Evolutionary conservation across 1,140 invertebrate species (phyloP).

Genomic region (Ladona fulva): DNA sequence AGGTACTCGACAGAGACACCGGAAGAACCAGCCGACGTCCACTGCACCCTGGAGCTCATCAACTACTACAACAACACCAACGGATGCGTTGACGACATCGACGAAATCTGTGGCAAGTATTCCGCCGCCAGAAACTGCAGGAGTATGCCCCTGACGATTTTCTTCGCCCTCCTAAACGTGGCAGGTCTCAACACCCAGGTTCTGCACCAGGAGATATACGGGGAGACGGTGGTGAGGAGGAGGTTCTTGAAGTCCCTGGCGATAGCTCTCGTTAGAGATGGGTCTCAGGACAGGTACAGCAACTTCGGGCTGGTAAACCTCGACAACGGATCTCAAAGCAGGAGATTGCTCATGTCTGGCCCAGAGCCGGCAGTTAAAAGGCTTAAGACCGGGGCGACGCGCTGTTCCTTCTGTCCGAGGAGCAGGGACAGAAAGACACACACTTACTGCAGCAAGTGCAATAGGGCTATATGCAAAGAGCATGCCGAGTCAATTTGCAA

Average conservation of each 20-base stretch:
- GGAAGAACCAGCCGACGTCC: not conserved
- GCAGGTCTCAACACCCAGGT: not conserved
- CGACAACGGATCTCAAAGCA: not conserved
- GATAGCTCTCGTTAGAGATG: not conserved
- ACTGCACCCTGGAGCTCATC: not conserved
- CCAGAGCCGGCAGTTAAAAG: not conserved
- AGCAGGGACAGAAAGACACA: not conserved
- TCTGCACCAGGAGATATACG: not conserved
- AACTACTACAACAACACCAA: not conserved
- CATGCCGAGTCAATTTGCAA: not conserved
- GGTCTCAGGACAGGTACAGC: not conserved
- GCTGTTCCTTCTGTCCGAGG: not conserved
- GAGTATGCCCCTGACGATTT: slow-evolving; percentile 10
- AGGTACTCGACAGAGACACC: not conserved
- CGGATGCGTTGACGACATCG: not conserved
- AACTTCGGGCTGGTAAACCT: not conserved
- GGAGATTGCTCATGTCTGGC: not conserved
- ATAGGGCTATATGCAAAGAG: not conserved
- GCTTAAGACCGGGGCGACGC: not conserved
- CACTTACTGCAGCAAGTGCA: not conserved
- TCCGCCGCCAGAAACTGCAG: not conserved
- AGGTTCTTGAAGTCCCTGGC: not conserved
- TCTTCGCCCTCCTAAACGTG: slow-evolving; percentile 5
- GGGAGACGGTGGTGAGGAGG: not conserved
- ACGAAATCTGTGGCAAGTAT: slow-evolving; percentile 11